These are phyloP conservation scores for Hypena proboscidalis DNA, from an alignment of 2,888 invertebrate species.

Conservation along the genomic window DNA sequence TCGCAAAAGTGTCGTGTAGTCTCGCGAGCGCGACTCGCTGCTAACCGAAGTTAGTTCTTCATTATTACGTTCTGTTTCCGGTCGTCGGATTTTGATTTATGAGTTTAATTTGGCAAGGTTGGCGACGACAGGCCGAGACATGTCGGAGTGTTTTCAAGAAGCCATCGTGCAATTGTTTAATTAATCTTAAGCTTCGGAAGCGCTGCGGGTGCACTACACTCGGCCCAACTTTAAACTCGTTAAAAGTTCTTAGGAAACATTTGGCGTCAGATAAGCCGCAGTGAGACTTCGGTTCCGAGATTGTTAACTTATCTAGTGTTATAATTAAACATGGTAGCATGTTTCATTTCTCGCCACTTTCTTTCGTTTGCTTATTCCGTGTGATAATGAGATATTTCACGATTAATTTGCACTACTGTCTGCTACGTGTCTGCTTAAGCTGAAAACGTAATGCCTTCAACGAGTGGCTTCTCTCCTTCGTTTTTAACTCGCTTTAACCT, in stretches of 20 bases:
- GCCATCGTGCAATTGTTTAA: slow-evolving; percentile 85
- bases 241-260: slow-evolving; percentile 85
- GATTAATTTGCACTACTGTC: slow-evolving; percentile 8
- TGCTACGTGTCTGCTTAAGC: slow-evolving; percentile 11
- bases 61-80: slow-evolving; percentile 81
- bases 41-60: slow-evolving; percentile 69
- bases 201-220: slow-evolving; percentile 81
- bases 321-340: slow-evolving; percentile 75
- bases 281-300: slow-evolving; percentile 77
- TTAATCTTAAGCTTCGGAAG: slow-evolving; percentile 81
- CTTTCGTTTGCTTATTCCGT: slow-evolving; percentile 34
- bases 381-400: slow-evolving; percentile 23
- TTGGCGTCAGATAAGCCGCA: slow-evolving; percentile 85
- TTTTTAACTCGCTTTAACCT: no score
- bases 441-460: no score
- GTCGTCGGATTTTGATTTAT: slow-evolving; percentile 82
- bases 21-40: slow-evolving; percentile 52
- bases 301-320: slow-evolving; percentile 82
- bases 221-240: slow-evolving; percentile 84
- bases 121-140: slow-evolving; percentile 83
- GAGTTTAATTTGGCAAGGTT: slow-evolving; percentile 84
- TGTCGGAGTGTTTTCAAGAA: slow-evolving; percentile 84
- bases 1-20: slow-evolving; percentile 52
- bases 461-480: no score
- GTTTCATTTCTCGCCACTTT: slow-evolving; percentile 53